Evolutionary conservation across 2,113 vertebrate species (phyloP), one percentile per base, ranked within the genome.

Genomic region (Guaruba guarouba): DNA sequence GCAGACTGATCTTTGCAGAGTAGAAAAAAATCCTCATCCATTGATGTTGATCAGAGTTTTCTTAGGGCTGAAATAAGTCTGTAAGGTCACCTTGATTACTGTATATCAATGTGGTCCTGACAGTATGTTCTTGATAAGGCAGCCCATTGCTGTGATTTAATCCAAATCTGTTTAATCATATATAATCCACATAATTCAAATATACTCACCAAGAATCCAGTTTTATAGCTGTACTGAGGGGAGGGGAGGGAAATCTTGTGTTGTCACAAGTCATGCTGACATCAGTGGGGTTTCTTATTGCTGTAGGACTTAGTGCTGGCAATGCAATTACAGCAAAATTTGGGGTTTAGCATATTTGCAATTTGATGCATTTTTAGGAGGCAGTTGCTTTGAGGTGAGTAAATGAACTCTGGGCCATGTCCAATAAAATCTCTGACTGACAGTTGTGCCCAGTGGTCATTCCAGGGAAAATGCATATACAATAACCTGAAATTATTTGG

Each of bases 161-260:
- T 96, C 93, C 95, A 95, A 94, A 96, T 94, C 90, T 92, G 54
- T 89, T 93, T 93, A 96, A 89, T 96, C 95, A 57, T 51, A 27
- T 63, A 41, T 82, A 92, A 96, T 92, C 91, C 96, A 92, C 86
- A 92, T 24, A 69, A 95, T 86, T 91, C 80, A 91, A 91, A 95
- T 39, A 52, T 48, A 39, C 62, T 84, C 41, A 1, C 89, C 88
- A 77, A 88, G 73, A 82, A 90, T 92, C 82, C 68, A 13, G 66
- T 84, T 84, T 86, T 74, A 69, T 82, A 73, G 86, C 69, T 46
- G 83, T 22, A 6, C 83, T 9, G 48, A 54, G 71, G 57, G 88
- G 44, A 54, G 71, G 54, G 91, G 29, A 95, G 83, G 83, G 86
- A 91, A 92, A 82, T 82, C 91, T 77, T 33, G 69, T 94, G 95